Evolutionary conservation across 1,140 invertebrate genomes (phyloP).

Genomic region (Steinernema feltiae): DNA sequence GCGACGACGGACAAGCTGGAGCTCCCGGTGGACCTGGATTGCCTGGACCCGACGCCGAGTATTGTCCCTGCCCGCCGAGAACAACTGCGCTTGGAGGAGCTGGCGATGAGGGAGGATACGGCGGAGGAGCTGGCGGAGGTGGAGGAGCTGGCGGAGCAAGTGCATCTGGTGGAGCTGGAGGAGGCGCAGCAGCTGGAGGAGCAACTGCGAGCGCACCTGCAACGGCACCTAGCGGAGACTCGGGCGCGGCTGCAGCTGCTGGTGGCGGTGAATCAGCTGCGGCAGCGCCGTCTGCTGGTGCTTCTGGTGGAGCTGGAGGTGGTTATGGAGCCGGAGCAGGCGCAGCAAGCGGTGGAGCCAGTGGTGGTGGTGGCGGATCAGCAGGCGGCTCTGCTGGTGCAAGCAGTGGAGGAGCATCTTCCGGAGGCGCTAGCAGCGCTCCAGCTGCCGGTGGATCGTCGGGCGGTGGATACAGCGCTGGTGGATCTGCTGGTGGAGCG

Average conservation of each 20-base stretch:
- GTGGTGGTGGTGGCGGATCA: background rate
- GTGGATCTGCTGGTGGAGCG: background rate
- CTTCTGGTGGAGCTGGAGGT: background rate
- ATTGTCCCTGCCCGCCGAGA: conserved; percentile 1
- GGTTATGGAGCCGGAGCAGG: background rate
- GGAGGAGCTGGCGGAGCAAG: background rate
- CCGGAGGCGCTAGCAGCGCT: background rate
- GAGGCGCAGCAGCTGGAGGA: no score
- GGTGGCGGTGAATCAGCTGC: no score
- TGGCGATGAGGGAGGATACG: background rate
- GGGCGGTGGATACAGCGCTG: background rate
- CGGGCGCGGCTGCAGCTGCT: background rate
- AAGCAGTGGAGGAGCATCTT: background rate
- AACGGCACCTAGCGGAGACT: background rate
- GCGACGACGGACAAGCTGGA: background rate
- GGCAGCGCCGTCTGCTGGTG: background rate
- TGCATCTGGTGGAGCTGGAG: background rate
- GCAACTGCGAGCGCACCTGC: background rate
- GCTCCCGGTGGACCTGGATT: background rate
- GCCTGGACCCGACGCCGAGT: conserved; percentile 14
- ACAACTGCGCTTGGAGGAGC: background rate
- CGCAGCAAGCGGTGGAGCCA: background rate
- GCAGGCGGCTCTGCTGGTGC: background rate
- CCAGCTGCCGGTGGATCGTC: background rate
- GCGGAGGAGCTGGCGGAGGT: background rate